Conservation (phyloP, 2,113 vertebrate genomes). For the Tragelaphus scriptus region DNA sequence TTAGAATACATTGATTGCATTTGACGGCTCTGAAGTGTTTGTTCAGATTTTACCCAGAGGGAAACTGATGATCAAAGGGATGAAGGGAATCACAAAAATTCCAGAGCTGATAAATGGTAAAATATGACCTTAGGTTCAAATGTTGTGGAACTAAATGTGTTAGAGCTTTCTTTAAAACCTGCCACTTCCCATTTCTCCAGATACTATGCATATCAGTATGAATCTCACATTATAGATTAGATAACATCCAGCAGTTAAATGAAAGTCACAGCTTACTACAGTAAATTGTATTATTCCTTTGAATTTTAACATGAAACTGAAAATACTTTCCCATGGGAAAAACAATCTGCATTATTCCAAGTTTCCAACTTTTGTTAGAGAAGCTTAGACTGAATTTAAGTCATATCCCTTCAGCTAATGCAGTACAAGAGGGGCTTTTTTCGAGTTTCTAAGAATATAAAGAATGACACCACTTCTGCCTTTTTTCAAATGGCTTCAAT, state of each 20-base stretch:
- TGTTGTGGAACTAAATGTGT: neutral
- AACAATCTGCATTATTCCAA: neutral
- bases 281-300: neutral
- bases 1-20: neutral
- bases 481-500: neutral
- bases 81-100: neutral
- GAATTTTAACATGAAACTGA: neutral
- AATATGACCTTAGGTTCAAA: neutral
- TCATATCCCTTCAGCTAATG: accelerated
- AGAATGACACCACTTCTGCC: neutral
- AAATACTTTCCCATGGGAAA: neutral
- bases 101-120: neutral
- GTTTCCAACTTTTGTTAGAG: neutral
- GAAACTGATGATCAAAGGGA: neutral
- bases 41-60: neutral
- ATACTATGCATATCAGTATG: neutral
- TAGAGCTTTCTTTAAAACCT: neutral
- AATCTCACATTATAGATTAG: neutral
- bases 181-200: neutral
- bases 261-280: neutral
- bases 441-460: neutral
- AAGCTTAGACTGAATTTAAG: neutral
- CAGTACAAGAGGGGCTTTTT: neutral
- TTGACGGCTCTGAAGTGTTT: neutral
- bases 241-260: neutral